Evolutionary conservation across 2,797 vertebrate genomes (phyloP).

Genomic region (Thaleichthys pacificus): DNA sequence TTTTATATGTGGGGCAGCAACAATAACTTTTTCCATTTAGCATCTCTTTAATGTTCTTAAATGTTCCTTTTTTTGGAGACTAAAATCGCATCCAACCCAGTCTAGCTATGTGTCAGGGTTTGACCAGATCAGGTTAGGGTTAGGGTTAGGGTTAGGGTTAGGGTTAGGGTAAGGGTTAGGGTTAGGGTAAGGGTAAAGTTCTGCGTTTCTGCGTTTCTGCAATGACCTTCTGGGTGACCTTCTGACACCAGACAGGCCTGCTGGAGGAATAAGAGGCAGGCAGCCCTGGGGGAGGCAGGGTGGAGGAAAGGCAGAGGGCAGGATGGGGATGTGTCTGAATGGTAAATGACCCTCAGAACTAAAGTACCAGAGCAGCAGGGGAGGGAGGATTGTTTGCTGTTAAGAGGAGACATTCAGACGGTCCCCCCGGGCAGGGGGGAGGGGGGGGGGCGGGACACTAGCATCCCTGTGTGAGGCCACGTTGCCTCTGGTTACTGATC

Average conservation of each 20-base stretch:
- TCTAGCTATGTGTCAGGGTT: slow-evolving; percentile 2
- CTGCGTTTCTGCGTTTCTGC: slow-evolving; percentile 8
- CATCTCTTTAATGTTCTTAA: neutral
- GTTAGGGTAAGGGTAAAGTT: neutral
- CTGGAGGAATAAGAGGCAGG: slow-evolving; percentile 6
- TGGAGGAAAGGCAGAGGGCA: slow-evolving; percentile 24
- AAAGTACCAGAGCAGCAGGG: slow-evolving; percentile 34
- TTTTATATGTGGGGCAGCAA: neutral
- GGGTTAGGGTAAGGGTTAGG: neutral
- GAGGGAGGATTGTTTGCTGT: slow-evolving; percentile 39
- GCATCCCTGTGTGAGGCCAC: neutral
- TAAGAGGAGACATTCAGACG: slow-evolving; percentile 49
- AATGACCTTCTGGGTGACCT: slow-evolving; percentile 42
- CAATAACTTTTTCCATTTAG: neutral
- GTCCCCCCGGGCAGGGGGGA: no score
- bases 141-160: neutral
- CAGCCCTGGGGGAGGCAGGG: slow-evolving; percentile 38
- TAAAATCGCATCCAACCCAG: neutral
- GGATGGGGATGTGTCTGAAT: slow-evolving; percentile 34
- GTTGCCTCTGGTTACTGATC: no score
- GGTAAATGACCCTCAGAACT: slow-evolving; percentile 56
- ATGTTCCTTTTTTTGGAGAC: neutral
- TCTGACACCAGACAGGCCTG: no score
- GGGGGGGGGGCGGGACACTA: no score
- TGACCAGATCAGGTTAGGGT: neutral